Base-by-base conservation (phyloP, 2,113 vertebrate genomes). In the Pedetes capensis region DNA sequence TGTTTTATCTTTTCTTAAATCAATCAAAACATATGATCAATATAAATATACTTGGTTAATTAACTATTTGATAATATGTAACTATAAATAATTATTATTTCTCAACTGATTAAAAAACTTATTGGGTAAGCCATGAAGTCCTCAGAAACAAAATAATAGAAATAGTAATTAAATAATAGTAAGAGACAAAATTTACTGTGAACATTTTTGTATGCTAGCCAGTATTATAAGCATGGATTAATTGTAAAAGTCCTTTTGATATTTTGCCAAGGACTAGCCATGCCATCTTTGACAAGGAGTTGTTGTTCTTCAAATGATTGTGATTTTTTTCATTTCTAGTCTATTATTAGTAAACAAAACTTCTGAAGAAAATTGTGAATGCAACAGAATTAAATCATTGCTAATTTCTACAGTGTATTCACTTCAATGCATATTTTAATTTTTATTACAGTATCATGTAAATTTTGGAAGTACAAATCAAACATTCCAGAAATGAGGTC, bases 401-500 rank as follows among this genome's bases (percentile, higher is more conserved):
- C 29, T 94, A 82, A n/a, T 89, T 95, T 87, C 39, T 89, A 9
- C 69, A 91, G 88, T 61, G 44, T 22, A 61, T 80, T 90, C 95
- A 59, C 71, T 64, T 79, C 96, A 51, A 87, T 37, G 47, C 9
- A 53, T 75, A 66, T 80, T 97, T 97, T 97, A 14, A 87, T 78
- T 97, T 97, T 88, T 90, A 82, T 32, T 97, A 34, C 16, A 95
- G 66, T 81, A 61, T 44, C 25, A 90, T 92, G 51, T 88, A 95
- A 89, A 91, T 84, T 95, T 97, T 96, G 39, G 17, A 84, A 93
- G 51, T 78, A 69, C 8, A 83, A 83, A 76, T 63, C 42, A 96
- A 97, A 69, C 57, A 71, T 94, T 97, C 80, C 23, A 42, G 64
- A 95, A 97, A 97, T 96, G 72, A 74, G 66, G 14, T 94, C 83